Evolutionary conservation across 2,888 invertebrate species (phyloP), one percentile per base, ranked within the genome.

Genomic region (Malthinus flaveolus): DNA sequence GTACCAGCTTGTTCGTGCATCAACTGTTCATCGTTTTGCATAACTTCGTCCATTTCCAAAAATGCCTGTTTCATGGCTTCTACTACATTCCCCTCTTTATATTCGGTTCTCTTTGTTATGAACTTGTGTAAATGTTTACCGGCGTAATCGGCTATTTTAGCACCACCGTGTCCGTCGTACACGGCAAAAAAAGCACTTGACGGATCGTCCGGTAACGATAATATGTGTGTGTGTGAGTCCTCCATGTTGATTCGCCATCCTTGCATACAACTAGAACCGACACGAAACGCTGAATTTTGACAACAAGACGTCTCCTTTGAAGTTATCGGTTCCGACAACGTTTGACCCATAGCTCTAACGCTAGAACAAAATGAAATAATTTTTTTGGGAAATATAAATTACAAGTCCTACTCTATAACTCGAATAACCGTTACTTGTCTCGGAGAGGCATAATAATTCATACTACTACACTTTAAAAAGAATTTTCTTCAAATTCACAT

Each of bases 181-280:
- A 99, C 98, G 5, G 93, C 97, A 81, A 98, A 98, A 80, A 93
- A 99, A 3, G 96, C 88, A 31, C 68, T 71, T 13, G 87, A 89
- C 31, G 95, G 93, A 78, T 99, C 98, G 73, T 95, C 95, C 1
- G 95, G 94, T 65, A 95, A 78, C 0, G 95, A 90, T 10, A 99
- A 81, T 67, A 99, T 91, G 72, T 97, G 96, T 47, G 97, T 96
- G 77, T 99, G 99, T 0, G 96, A 93, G 80, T 99, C 99, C 81
- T 99, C 99, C 99, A 99, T 99, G 66, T 94, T 94, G 56, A 97
- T 90, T 63, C 99, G 83, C 99, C 99, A 99, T 78, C 99, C 99
- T 80, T 99, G 99, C 98, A 99, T 99, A 75, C 94, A 96, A 12
- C 96, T 96, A 1, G 96, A 94, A n/a, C 95, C 98, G 4, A 99